phyloP scores from a whole-genome alignment of 2,888 invertebrate species.

The Agrenia bidenticulata region DNA sequence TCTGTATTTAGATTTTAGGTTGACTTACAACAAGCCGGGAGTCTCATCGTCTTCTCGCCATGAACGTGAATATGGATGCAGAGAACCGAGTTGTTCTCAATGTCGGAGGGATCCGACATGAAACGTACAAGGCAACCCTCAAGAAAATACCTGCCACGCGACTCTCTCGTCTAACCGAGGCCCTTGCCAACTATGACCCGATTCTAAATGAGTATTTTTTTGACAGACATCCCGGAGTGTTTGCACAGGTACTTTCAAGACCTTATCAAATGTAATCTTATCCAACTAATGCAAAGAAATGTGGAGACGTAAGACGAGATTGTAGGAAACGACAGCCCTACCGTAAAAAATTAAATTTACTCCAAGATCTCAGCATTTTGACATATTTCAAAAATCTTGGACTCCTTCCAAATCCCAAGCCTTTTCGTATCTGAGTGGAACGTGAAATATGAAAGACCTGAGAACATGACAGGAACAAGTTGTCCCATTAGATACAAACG shows the following conservation, averaged over 20 bases:
- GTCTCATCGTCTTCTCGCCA: constrained; percentile 56
- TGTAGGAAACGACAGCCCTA: no score
- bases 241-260: constrained; percentile 97
- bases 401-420: no score
- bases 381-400: no score
- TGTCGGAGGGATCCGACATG: constrained; percentile 91
- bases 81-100: constrained; percentile 98
- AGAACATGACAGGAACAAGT: no score
- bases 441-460: no score
- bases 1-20: constrained; percentile 32
- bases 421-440: no score
- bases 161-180: constrained; percentile 90
- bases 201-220: constrained; percentile 99
- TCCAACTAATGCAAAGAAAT: no score
- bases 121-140: constrained; percentile 91
- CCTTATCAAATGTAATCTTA: no score
- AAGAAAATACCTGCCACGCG: constrained; percentile 97
- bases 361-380: no score
- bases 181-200: constrained; percentile 97
- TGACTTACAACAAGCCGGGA: constrained; percentile 18
- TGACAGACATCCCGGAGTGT: constrained; percentile 94
- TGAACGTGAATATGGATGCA: constrained; percentile 94
- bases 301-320: no score
- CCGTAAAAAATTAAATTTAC: no score
- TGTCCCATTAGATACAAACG: no score